Evolutionary conservation across 1,140 invertebrate species (phyloP).

Genomic region (Wiebesia pumilae): DNA sequence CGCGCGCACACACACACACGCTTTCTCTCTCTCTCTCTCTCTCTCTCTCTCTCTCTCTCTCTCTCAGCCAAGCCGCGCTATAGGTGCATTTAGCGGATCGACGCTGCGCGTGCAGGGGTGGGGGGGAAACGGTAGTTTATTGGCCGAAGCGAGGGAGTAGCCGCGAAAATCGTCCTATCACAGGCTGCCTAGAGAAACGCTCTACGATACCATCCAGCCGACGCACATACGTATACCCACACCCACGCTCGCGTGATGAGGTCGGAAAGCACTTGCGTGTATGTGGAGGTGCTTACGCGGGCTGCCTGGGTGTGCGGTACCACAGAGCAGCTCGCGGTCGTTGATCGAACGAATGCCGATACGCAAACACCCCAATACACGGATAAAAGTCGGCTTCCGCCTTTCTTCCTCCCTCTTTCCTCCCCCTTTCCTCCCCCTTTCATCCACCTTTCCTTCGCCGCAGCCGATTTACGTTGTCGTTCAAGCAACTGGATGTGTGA

Average conservation of each 20-base stretch:
- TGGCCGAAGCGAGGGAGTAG: constrained; percentile 48
- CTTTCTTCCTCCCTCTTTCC: no score
- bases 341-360: constrained; percentile 47
- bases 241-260: neutral
- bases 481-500: neutral
- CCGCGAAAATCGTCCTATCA: constrained; percentile 51
- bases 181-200: constrained; percentile 3
- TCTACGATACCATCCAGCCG: neutral
- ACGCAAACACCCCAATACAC: constrained; percentile 15
- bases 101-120: neutral
- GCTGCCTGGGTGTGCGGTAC: no score
- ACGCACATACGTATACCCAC: neutral
- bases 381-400: constrained; percentile 8
- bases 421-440: neutral
- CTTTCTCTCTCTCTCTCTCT: neutral
- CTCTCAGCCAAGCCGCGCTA: neutral
- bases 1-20: no score
- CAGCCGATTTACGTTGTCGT: neutral
- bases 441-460: neutral
- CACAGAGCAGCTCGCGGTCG: neutral
- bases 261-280: neutral
- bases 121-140: constrained; percentile 37
- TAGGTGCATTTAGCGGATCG: constrained; percentile 39
- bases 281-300: neutral
- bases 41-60: constrained; percentile 5